Conservation (phyloP, 2,797 vertebrate species). For the Poecile montanus region DNA sequence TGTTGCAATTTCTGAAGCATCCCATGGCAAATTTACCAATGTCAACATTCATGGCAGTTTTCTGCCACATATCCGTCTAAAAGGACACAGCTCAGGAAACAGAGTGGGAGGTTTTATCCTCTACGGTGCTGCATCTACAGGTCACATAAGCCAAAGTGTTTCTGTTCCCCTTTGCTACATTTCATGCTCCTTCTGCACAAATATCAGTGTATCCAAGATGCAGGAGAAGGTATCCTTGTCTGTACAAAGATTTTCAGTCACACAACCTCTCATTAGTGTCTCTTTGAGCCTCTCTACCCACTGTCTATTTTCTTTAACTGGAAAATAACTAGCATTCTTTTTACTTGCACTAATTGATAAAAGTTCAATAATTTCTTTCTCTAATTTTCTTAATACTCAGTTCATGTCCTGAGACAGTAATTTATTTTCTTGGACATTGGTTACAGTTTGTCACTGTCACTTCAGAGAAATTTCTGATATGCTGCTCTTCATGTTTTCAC, state of each 20-base stretch:
- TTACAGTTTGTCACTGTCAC: conserved; percentile 1
- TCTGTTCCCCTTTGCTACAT: neutral
- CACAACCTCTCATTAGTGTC: neutral
- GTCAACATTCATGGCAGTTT: neutral
- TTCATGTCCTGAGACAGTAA: neutral
- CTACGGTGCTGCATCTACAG: neutral
- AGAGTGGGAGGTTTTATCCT: neutral
- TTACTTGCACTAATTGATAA: neutral
- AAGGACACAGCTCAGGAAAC: neutral
- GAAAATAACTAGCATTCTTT: neutral
- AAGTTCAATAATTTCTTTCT: neutral
- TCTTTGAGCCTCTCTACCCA: neutral
- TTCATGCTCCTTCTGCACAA: neutral
- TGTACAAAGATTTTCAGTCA: neutral
- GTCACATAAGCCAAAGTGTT: neutral
- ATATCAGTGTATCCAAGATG: neutral
- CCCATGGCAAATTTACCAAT: neutral
- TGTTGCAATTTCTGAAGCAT: neutral
- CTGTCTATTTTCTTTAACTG: neutral
- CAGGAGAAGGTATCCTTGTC: neutral
- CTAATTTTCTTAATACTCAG: neutral
- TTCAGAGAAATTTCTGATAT: neutral
- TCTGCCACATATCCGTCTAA: neutral
- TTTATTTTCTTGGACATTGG: conserved; percentile 8
- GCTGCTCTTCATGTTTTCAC: neutral